Conservation (phyloP, 2,113 vertebrate genomes). For the Brachirus orientalis region DNA sequence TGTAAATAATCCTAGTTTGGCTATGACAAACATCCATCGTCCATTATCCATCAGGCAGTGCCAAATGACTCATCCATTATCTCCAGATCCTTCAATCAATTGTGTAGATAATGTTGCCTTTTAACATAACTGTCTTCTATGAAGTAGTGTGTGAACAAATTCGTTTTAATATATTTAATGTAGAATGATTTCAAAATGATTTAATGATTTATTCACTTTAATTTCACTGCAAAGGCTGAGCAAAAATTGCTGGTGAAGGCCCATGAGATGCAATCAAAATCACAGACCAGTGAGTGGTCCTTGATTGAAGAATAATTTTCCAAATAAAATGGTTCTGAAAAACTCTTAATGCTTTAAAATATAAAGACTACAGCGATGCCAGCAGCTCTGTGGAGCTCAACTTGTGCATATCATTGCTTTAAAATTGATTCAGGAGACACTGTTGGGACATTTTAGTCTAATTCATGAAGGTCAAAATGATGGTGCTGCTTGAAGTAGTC, state of each 20-base stretch:
- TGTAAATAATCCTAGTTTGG: slow-evolving; percentile 34
- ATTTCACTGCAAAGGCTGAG: too few relatives aligned
- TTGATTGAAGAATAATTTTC: background rate
- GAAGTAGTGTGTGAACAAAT: background rate
- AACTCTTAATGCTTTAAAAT: background rate
- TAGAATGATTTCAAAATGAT: too few relatives aligned
- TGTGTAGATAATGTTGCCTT: too few relatives aligned
- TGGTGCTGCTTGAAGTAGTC: background rate
- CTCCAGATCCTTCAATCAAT: slow-evolving; percentile 1
- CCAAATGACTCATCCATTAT: slow-evolving; percentile 1
- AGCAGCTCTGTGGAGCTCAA: background rate
- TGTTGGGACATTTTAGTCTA: background rate
- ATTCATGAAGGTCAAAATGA: too few relatives aligned
- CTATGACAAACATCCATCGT: slow-evolving; percentile 36
- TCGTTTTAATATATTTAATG: too few relatives aligned
- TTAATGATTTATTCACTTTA: too few relatives aligned
- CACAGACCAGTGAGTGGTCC: background rate
- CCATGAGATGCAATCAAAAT: background rate
- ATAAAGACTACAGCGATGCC: background rate
- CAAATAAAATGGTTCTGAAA: too few relatives aligned
- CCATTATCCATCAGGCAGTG: slow-evolving; percentile 27
- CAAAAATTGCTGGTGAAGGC: too few relatives aligned
- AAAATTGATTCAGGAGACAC: background rate
- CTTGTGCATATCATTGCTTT: background rate
- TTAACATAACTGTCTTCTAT: too few relatives aligned